Base-by-base conservation (phyloP, 2,113 vertebrate species). In the Chrysochloris asiatica region DNA sequence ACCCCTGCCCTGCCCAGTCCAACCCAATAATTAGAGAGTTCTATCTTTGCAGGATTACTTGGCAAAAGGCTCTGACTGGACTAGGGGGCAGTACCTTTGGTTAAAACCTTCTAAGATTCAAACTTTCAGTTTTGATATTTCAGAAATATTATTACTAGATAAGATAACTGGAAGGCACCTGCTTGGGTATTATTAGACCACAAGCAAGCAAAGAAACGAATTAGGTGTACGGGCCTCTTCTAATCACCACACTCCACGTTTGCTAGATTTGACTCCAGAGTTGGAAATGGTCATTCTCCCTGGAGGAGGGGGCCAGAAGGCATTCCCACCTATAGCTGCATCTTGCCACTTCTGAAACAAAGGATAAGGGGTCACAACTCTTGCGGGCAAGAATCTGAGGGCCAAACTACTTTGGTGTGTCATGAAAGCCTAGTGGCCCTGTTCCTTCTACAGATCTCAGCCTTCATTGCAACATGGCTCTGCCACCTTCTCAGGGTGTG, bases 141-240 rank as follows among this genome's bases (percentile, higher is more conserved):
- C 91, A 94, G 81, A 95, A 85, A 83, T 38, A 95, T 71, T 83
- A 95, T 71, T 83, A 87, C 41, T 16, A 65, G 91, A 67, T 0
- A 2, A 89, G 91, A 59, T 47, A 47, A 90, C 91, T 48, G 84
- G 92, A 92, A 92, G 77, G 50, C 95, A 97, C 96, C 96, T 96
- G 96, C 67, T 87, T 83, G 41, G 95, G 59, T 97, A 97, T 96
- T 96, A 96, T 96, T 97, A 97, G 95, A 83, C 67, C n/a, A 50
- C 79, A 75, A 77, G 54, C 54, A 22, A n/a, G 80, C 6, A 79
- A 91, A 93, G 82, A 89, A 54, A 41, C 2, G 56, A 71, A 38
- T 48, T 41, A 21, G 47, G 86, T 43, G n/a, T 80, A 45, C n/a
- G 33, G 26, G 61, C 65, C 75, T 93, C 61, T 83, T 48, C 28